Conservation (phyloP, 2,888 invertebrate species). For the Lamproptera curius region DNA sequence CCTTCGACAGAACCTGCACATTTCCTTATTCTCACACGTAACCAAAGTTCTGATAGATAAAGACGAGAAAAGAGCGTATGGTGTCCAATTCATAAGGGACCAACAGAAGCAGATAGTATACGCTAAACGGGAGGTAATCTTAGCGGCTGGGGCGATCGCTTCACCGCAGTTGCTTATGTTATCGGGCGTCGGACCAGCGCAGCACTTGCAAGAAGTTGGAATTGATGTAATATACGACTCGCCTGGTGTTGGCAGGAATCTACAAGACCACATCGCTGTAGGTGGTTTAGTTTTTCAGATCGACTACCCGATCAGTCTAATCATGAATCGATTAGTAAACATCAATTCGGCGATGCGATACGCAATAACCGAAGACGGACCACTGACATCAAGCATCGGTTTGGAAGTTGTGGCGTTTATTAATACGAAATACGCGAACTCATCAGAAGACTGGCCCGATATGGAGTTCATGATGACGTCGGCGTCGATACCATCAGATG, state of each 20-base stretch:
- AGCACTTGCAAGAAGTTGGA: conserved; percentile 85
- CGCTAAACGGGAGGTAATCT: conserved; percentile 88
- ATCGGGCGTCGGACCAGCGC: conserved; percentile 88
- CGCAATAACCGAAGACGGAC: conserved; percentile 91
- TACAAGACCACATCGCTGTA: conserved; percentile 94
- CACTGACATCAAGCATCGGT: conserved; percentile 91
- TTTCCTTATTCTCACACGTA: conserved; percentile 88
- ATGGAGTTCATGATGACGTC: conserved; percentile 94
- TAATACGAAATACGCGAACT: conserved; percentile 92
- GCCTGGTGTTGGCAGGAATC: conserved; percentile 91
- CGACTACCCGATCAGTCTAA: conserved; percentile 88
- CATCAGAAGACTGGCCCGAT: conserved; percentile 93
- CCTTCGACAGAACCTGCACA: conserved; percentile 87
- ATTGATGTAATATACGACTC: conserved; percentile 85
- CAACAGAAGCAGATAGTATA: conserved; percentile 80
- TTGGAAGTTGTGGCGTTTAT: conserved; percentile 93
- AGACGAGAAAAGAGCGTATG: conserved; percentile 83
- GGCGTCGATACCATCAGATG: conserved; percentile 89
- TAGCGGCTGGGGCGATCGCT: conserved; percentile 93
- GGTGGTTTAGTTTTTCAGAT: conserved; percentile 90
- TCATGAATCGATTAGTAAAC: conserved; percentile 89
- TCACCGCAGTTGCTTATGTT: conserved; percentile 95
- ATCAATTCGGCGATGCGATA: conserved; percentile 90
- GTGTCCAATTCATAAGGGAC: conserved; percentile 87
- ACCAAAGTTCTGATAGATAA: conserved; percentile 87